These are phyloP conservation scores for Tenthredo livida DNA, from an alignment of 2,888 invertebrate genomes.

Conservation along the genomic window DNA sequence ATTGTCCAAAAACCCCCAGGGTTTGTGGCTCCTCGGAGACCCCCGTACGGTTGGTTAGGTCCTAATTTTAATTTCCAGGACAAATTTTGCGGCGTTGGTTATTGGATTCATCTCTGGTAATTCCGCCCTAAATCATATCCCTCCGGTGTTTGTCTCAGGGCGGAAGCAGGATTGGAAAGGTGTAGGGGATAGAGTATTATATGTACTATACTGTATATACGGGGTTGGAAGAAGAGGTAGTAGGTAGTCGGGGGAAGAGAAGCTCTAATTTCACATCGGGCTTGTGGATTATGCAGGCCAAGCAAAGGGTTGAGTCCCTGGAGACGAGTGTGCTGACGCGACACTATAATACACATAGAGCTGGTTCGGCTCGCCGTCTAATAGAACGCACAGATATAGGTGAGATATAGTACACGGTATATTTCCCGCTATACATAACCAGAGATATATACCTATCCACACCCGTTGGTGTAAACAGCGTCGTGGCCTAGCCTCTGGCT, in stretches of 20 bases:
- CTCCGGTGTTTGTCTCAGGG: slow-evolving; percentile 51
- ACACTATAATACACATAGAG: slow-evolving; percentile 66
- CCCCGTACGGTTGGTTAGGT: not conserved
- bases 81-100: slow-evolving; percentile 53
- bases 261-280: slow-evolving; percentile 73
- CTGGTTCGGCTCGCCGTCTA: not conserved
- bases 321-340: slow-evolving; percentile 73
- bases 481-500: slow-evolving; percentile 43
- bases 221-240: slow-evolving; percentile 1
- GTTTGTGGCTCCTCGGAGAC: slow-evolving; percentile 42
- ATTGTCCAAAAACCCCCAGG: not conserved
- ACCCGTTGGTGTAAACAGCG: slow-evolving; percentile 46
- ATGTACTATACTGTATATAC: not conserved
- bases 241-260: slow-evolving; percentile 57
- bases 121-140: slow-evolving; percentile 50
- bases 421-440: slow-evolving; percentile 13
- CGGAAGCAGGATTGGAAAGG: slow-evolving; percentile 52
- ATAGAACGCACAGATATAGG: slow-evolving; percentile 36
- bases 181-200: slow-evolving; percentile 22
- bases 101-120: slow-evolving; percentile 51
- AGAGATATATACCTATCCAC: slow-evolving; percentile 42
- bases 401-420: slow-evolving; percentile 23
- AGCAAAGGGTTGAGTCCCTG: slow-evolving; percentile 76
- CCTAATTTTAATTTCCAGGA: slow-evolving; percentile 50
- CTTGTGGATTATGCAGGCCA: slow-evolving; percentile 73